These are phyloP conservation scores for Acrobasis suavella DNA, from an alignment of 2,888 invertebrate species.

Conservation along the genomic window DNA sequence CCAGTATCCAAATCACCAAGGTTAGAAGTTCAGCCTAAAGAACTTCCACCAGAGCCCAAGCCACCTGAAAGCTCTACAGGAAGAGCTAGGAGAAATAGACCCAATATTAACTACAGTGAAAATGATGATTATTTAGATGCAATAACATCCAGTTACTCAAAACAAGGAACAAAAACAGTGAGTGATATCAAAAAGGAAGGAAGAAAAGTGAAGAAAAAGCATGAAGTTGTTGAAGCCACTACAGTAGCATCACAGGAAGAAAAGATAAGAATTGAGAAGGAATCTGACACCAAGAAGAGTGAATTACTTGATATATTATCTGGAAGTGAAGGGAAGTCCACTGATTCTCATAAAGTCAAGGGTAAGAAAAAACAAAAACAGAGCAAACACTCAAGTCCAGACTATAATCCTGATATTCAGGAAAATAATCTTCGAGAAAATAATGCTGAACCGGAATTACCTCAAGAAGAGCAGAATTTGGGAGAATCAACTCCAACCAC, in stretches of 20 bases:
- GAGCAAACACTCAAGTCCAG: constrained; percentile 59
- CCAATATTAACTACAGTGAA: constrained; percentile 81
- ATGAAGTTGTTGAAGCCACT: constrained; percentile 50
- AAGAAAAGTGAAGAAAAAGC: constrained; percentile 66
- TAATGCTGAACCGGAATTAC: constrained; percentile 39
- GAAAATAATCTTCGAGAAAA: constrained; percentile 35
- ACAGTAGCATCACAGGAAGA: constrained; percentile 44
- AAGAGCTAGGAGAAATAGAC: constrained; percentile 72
- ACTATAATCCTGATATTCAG: constrained; percentile 43
- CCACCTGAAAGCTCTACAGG: constrained; percentile 64
- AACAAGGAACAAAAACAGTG: constrained; percentile 64
- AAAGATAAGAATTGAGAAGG: constrained; percentile 48
- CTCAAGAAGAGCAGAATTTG: constrained; percentile 44
- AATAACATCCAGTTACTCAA: constrained; percentile 67
- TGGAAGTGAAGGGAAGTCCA: constrained; percentile 48
- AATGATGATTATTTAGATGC: constrained; percentile 79
- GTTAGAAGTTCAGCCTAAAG: constrained; percentile 60
- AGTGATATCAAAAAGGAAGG: constrained; percentile 71
- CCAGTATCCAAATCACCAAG: constrained; percentile 54
- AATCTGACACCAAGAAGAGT: constrained; percentile 51
- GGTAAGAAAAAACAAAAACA: constrained; percentile 59
- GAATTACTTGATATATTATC: constrained; percentile 67
- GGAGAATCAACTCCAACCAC: constrained; percentile 43
- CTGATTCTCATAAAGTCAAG: constrained; percentile 49
- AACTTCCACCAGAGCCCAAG: constrained; percentile 69